Evolutionary conservation across 2,113 vertebrate species (phyloP), one percentile per base, ranked within the genome.

Genomic region (Odocoileus virginianus): DNA sequence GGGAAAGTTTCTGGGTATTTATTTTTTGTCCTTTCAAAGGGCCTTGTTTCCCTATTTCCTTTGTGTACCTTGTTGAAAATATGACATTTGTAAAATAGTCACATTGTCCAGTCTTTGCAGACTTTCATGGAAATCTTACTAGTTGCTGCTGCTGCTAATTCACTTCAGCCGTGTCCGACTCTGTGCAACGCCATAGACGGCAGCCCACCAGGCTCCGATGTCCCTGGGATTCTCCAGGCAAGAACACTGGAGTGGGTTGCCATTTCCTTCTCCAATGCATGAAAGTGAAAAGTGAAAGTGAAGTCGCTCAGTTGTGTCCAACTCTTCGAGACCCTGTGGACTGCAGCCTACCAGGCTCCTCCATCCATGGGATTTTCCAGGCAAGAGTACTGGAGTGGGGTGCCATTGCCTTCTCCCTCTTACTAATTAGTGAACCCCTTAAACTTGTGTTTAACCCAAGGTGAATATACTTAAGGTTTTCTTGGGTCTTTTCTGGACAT

Each of bases 111-210:
- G 8, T 78, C 54, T 78, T 87, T 58, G 82, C 16, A 40, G 33
- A 58, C 16, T 30, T 87, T 15, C 25, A 5, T 87, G 43, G 16
- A 78, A 93, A n/a, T 78, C 8, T 78, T 14, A 78, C 17, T 76
- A 33, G 76, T 93, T 78, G 33, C 16, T 67, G 7, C 61, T n/a
- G 33, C 64, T 67, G 33, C 33, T 67, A 67, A 67, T 16, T 67
- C 17, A 0, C 33, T 67, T 67, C 64, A 67, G 64, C 36, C 2
- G 0, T 67, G 17, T 67, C 64, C 4, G 4, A 21, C 16, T 67
- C 61, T 67, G 61, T 67, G 16, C 0, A 2, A n/a, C 0, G 1
- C 16, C 61, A 67, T 19, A 67, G 61, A n/a, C 2, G 7, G 33
- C 61, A 67, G 61, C 61, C 61, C 7, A 67, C 7, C 61, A 19